These are phyloP conservation scores for Drosophila nebulosa DNA, from an alignment of 1,140 invertebrate species.

Conservation along the genomic window DNA sequence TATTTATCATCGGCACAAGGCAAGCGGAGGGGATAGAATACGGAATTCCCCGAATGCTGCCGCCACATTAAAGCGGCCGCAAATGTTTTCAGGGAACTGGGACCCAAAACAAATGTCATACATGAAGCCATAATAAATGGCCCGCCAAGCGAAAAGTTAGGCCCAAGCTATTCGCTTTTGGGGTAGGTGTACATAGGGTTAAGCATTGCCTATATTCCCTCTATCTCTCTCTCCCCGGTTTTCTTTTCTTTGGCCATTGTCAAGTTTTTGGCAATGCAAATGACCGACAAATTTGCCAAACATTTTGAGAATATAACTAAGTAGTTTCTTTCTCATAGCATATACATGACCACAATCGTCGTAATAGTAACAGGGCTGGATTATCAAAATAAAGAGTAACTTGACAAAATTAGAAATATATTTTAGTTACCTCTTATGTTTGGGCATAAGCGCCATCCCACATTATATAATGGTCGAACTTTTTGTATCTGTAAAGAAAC, in stretches of 20 bases:
- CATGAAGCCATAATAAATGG: conserved; percentile 63
- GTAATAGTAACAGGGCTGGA: background rate
- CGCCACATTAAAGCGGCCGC: conserved; percentile 45
- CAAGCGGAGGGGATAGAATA: conserved; percentile 12
- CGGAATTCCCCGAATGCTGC: conserved; percentile 48
- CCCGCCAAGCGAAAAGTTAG: conserved; percentile 45
- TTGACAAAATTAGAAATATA: too few species aligned
- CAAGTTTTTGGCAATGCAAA: conserved; percentile 51
- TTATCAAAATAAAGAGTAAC: background rate
- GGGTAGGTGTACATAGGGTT: background rate
- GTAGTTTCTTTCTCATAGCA: background rate
- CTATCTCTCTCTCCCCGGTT: too few species aligned
- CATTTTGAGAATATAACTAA: conserved; percentile 26
- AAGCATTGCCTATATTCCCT: too few species aligned
- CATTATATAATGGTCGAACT: too few species aligned
- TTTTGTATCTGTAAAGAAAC: too few species aligned
- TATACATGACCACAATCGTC: background rate
- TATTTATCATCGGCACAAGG: conserved; percentile 29
- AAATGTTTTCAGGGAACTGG: conserved; percentile 41
- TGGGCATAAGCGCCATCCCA: too few species aligned
- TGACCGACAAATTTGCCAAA: conserved; percentile 57
- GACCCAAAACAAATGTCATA: conserved; percentile 51
- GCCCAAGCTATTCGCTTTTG: conserved; percentile 1
- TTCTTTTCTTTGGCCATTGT: conserved; percentile 6
- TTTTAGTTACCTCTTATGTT: too few species aligned